These are phyloP conservation scores for Drosophila mercatorum DNA, from an alignment of 2,888 invertebrate species.

Conservation along the genomic window DNA sequence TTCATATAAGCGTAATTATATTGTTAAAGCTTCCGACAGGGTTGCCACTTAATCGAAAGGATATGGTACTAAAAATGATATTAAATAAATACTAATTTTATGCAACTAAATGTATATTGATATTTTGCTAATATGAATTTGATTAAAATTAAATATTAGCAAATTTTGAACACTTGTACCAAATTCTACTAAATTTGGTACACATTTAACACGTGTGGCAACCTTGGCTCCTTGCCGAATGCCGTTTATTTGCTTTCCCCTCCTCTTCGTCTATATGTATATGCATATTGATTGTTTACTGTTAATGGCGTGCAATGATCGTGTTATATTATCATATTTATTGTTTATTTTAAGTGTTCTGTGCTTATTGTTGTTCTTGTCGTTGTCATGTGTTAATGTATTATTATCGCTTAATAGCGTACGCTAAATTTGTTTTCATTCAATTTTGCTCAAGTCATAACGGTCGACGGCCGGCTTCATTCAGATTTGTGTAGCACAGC, in stretches of 20 bases:
- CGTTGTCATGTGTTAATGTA: constrained; percentile 18
- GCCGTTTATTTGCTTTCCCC: constrained; percentile 2
- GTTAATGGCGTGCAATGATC: constrained; percentile 27
- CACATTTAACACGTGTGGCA: background rate
- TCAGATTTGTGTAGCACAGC: constrained; percentile 47
- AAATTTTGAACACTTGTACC: no score
- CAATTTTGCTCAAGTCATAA: constrained; percentile 34
- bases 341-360: constrained; percentile 20
- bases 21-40: background rate
- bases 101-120: background rate
- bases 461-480: constrained; percentile 34
- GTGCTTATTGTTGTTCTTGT: background rate
- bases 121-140: no score
- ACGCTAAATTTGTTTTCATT: constrained; percentile 40
- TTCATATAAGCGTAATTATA: background rate
- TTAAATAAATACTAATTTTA: background rate
- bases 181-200: background rate
- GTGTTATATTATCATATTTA: constrained; percentile 36
- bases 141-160: no score
- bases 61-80: background rate
- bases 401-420: constrained; percentile 33
- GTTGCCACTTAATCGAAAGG: background rate
- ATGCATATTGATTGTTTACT: constrained; percentile 35
- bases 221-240: constrained; percentile 15
- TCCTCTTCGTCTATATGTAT: background rate